Conservation (phyloP, 2,113 vertebrate species). For the Hippocampus barbouri region DNA sequence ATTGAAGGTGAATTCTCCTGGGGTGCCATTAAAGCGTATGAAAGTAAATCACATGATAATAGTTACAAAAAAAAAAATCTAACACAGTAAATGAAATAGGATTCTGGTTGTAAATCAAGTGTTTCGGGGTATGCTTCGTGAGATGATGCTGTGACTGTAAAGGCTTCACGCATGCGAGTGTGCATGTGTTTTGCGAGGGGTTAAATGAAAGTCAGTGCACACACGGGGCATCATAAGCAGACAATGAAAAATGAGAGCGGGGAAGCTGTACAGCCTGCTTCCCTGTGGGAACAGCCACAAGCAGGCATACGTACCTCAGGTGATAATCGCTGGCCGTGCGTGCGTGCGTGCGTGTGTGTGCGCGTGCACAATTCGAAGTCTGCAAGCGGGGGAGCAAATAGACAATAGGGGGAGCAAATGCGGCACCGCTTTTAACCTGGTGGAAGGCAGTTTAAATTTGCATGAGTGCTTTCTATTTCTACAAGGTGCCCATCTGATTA, state of each 20-base stretch:
- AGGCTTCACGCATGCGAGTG: constrained; percentile 34
- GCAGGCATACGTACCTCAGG: constrained; percentile 56
- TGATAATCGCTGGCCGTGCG: constrained; percentile 59
- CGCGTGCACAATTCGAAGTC: constrained; percentile 2
- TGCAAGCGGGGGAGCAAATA: constrained; percentile 21
- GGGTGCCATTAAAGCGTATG: neutral
- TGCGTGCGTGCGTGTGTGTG: constrained; percentile 6
- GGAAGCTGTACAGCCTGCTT: constrained; percentile 59
- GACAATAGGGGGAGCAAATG: constrained; percentile 23
- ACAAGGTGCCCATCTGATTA: constrained; percentile 40
- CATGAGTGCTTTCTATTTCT: constrained; percentile 34
- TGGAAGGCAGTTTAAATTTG: constrained; percentile 16
- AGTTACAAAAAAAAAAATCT: neutral
- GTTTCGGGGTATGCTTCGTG: neutral
- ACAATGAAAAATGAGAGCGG: constrained; percentile 74
- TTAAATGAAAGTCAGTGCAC: constrained; percentile 76
- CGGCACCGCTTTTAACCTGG: constrained; percentile 12
- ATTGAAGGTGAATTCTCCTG: neutral
- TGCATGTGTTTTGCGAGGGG: constrained; percentile 50
- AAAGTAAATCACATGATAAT: neutral
- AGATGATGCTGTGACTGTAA: neutral
- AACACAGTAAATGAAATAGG: neutral
- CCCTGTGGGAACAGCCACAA: constrained; percentile 63
- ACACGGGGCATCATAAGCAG: constrained; percentile 72
- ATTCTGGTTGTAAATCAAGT: neutral